These are phyloP conservation scores for Myotis daubentonii DNA, from an alignment of 2,797 vertebrate genomes.

Conservation along the genomic window DNA sequence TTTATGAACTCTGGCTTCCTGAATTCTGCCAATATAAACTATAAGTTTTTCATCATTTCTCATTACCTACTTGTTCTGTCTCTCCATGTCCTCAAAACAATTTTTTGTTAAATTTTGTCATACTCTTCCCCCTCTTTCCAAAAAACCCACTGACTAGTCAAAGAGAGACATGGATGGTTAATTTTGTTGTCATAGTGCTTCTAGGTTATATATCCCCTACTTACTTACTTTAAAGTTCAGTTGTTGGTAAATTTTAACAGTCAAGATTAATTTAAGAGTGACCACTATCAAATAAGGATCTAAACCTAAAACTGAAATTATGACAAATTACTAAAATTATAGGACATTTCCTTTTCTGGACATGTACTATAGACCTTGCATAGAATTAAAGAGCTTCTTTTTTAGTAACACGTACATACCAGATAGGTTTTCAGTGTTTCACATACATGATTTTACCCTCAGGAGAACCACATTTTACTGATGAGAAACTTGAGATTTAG, in stretches of 20 bases:
- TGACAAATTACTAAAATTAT: background rate
- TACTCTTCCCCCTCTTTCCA: background rate
- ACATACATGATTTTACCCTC: background rate
- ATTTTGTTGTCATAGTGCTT: background rate
- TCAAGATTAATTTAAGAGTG: background rate
- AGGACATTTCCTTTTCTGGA: background rate
- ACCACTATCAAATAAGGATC: background rate
- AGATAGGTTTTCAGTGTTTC: background rate
- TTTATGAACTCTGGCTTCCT: conserved; percentile 9
- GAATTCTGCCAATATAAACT: background rate
- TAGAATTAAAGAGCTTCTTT: background rate
- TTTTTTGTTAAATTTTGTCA: background rate
- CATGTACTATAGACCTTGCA: background rate
- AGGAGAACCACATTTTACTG: background rate
- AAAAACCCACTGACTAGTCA: background rate
- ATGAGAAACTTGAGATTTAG: background rate
- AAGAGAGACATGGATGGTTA: background rate
- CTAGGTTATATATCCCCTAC: background rate
- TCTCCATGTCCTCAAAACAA: background rate
- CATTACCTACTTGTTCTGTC: background rate
- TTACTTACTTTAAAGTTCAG: background rate
- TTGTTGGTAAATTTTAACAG: background rate
- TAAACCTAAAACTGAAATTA: background rate
- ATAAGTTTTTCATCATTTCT: background rate
- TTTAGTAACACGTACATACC: background rate